These are phyloP conservation scores for Macropodus opercularis DNA, from an alignment of 2,797 vertebrate genomes.

Conservation along the genomic window DNA sequence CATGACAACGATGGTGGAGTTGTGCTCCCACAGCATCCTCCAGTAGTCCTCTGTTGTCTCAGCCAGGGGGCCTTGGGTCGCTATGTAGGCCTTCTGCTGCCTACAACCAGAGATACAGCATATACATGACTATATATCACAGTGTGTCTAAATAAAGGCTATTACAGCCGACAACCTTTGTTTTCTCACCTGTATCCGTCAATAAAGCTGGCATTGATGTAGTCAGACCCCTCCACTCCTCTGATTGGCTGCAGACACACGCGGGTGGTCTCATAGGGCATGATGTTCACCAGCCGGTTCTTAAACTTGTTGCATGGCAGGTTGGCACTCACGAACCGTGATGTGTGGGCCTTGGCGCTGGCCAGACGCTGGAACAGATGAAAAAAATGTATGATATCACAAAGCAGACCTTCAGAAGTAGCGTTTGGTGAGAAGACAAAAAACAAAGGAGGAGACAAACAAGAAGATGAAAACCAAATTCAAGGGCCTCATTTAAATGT, in stretches of 20 bases:
- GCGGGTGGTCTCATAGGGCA: slow-evolving; percentile 98
- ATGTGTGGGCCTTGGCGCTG: slow-evolving; percentile 98
- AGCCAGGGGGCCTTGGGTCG: slow-evolving; percentile 96
- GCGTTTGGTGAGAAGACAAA: not conserved
- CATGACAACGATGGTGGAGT: slow-evolving; percentile 99
- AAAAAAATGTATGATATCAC: not conserved
- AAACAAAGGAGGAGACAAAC: slow-evolving; percentile 3
- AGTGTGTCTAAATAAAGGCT: no score
- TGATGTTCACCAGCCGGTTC: slow-evolving; percentile 99
- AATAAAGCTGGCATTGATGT: slow-evolving; percentile 98
- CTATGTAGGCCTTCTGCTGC: slow-evolving; percentile 98
- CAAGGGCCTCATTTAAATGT: slow-evolving; percentile 42
- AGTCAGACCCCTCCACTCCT: slow-evolving; percentile 98
- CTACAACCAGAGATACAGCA: slow-evolving; percentile 56
- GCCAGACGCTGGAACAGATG: slow-evolving; percentile 87
- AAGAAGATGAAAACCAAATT: slow-evolving; percentile 17
- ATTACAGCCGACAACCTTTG: no score
- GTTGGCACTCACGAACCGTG: slow-evolving; percentile 98
- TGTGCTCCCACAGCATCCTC: slow-evolving; percentile 99
- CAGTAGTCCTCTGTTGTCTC: slow-evolving; percentile 99
- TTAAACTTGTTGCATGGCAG: slow-evolving; percentile 99
- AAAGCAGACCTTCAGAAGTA: no score
- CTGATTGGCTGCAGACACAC: slow-evolving; percentile 97
- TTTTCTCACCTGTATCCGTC: slow-evolving; percentile 93
- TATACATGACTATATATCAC: not conserved